These are phyloP conservation scores for Amitus sp. DNA, from an alignment of 2,888 invertebrate genomes.

Conservation along the genomic window DNA sequence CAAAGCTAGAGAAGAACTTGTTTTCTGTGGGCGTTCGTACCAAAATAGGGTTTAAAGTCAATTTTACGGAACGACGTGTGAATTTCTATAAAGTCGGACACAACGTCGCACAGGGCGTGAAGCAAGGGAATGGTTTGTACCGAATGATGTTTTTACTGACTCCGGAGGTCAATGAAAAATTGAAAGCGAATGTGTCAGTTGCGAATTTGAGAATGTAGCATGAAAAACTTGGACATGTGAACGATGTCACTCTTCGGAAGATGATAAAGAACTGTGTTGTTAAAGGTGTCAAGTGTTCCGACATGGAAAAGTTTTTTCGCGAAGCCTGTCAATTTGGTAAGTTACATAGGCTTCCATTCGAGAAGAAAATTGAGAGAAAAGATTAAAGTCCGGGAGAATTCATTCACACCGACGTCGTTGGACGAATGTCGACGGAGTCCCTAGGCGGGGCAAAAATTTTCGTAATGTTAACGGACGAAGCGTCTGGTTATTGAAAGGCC, in stretches of 20 bases:
- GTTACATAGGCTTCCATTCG: slow-evolving; percentile 9
- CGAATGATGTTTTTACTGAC: not conserved
- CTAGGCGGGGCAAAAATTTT: slow-evolving; percentile 31
- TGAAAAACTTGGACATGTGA: slow-evolving; percentile 40
- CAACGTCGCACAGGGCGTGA: not conserved
- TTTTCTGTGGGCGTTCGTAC: slow-evolving; percentile 25
- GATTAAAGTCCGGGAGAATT: not conserved
- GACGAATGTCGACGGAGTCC: slow-evolving; percentile 33
- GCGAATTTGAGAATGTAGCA: slow-evolving; percentile 27
- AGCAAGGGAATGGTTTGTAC: not conserved
- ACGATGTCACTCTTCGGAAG: slow-evolving; percentile 14
- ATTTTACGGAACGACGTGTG: slow-evolving; percentile 1
- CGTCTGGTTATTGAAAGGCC: slow-evolving; percentile 22
- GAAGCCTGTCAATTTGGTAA: slow-evolving; percentile 21
- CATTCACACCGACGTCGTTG: slow-evolving; percentile 30
- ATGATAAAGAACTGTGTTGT: not conserved
- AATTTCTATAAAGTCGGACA: not conserved
- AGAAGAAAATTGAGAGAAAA: not conserved
- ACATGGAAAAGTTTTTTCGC: slow-evolving; percentile 19
- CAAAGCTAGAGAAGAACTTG: slow-evolving; percentile 24
- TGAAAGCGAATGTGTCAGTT: slow-evolving; percentile 28
- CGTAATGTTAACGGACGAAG: slow-evolving; percentile 41
- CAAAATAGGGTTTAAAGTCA: not conserved
- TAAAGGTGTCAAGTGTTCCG: not conserved
- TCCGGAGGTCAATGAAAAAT: too few species aligned